Base-by-base conservation (phyloP, 2,113 vertebrate species). In the Ariopsis seemanni region DNA sequence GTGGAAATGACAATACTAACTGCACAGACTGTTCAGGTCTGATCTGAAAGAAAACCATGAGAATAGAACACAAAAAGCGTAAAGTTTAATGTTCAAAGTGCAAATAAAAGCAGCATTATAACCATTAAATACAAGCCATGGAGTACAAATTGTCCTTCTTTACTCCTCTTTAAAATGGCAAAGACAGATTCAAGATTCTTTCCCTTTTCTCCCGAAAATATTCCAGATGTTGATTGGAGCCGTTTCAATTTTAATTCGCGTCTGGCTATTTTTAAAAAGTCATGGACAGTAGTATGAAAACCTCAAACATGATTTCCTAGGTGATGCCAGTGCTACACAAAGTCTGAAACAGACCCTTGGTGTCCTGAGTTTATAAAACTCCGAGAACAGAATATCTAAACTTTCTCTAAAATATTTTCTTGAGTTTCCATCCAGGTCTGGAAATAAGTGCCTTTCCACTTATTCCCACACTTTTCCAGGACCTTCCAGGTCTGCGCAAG, bases 11-110 rank as follows among this genome's bases (percentile, higher is more conserved):
- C 18, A 52, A 25, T 42, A 58, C 57, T 79, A 90, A 91, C 78
- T 52, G 30, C 34, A 78, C 18, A n/a, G 27, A 58, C n/a, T 75
- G 63, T 58, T 83, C 12, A 82, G 75, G n/a, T 63, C 50, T 57
- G 55, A 9, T 22, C 3, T 74, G 7, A 50, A 74, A 22, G 4
- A 50, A 48, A 11, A 50, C 48, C 17, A 81, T 12, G 48, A 83
- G 53, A 22, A 83, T 7, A 88, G 75, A 85, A 86, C 52, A 89
- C n/a, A 85, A 63, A 63, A n/a, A 50, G 71, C 34, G 53, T 4
- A 50, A 50, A n/a, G 79, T 71, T 63, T 65, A 34, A 82, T 50
- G 62, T 82, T 58, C 42, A 18, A 18, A 42, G 8, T 53, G 20
- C 10, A 25, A 60, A 74, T 58, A 48, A 6, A 14, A 75, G 52